Conservation (phyloP, 2,888 invertebrate genomes). For the Caenorhabditis wallacei region DNA sequence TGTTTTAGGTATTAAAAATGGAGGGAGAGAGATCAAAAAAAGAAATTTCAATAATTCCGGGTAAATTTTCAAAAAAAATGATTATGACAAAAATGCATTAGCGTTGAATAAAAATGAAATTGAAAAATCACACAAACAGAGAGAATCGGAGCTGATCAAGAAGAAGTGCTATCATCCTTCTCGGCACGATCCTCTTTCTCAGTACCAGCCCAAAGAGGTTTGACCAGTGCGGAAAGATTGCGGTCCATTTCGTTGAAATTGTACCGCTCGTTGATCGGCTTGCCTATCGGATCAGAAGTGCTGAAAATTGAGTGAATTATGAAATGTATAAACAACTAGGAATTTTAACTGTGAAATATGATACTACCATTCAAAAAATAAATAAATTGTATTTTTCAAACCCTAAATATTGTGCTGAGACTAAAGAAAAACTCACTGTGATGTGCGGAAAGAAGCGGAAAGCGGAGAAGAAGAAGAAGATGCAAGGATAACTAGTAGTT, state of each 20-base stretch:
- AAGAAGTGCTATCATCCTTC: conserved; percentile 64
- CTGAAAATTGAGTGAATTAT: conserved; percentile 61
- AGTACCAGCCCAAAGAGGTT: conserved; percentile 73
- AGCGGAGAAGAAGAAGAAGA: conserved; percentile 44
- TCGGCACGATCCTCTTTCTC: conserved; percentile 67
- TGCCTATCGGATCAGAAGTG: conserved; percentile 71
- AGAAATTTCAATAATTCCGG: conserved; percentile 32
- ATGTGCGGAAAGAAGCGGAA: conserved; percentile 58
- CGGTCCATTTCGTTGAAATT: conserved; percentile 72
- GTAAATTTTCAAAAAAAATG: conserved; percentile 10
- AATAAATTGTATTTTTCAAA: conserved; percentile 2
- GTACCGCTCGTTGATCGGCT: conserved; percentile 69
- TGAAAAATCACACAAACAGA: conserved; percentile 39
- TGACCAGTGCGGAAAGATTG: conserved; percentile 70
- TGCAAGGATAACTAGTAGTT: conserved; percentile 75
- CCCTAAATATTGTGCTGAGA: conserved; percentile 9
- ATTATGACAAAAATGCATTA: conserved; percentile 52
- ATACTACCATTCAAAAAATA: too few relatives aligned
- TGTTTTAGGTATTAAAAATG: not conserved
- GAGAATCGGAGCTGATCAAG: conserved; percentile 40
- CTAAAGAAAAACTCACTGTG: conserved; percentile 50
- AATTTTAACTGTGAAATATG: too few relatives aligned
- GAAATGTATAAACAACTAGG: not conserved
- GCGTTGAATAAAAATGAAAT: conserved; percentile 27
- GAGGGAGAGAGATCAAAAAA: conserved; percentile 30